Evolutionary conservation across 2,888 invertebrate genomes (phyloP).

Genomic region (Andrena haemorrhoa): DNA sequence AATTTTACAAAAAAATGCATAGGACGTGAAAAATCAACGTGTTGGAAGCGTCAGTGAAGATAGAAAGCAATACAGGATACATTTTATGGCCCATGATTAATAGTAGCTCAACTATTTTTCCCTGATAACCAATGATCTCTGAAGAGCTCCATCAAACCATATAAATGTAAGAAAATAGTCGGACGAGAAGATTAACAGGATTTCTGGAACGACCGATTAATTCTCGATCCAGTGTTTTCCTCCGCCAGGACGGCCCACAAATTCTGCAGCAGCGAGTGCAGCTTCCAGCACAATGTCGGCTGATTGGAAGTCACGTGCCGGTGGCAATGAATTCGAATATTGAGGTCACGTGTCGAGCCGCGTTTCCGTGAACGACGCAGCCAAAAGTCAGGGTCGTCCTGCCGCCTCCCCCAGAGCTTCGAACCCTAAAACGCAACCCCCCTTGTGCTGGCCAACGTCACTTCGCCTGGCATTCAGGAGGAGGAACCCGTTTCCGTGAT

Average conservation of each 20-base stretch:
- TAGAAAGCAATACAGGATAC: no score
- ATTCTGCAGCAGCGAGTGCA: conserved; percentile 57
- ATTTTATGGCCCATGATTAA: neutral
- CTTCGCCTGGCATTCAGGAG: conserved; percentile 27
- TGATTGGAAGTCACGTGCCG: conserved; percentile 83
- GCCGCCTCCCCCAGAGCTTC: conserved; percentile 30
- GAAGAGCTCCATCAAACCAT: neutral
- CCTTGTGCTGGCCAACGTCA: conserved; percentile 17
- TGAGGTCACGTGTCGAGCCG: conserved; percentile 76
- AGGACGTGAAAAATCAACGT: no score
- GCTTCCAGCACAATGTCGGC: conserved; percentile 73
- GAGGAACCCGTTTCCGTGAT: conserved; percentile 48
- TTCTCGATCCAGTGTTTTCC: conserved; percentile 11
- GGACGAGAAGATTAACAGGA: neutral
- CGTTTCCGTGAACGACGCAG: conserved; percentile 73
- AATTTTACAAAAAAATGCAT: no score
- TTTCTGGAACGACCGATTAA: conserved; percentile 40
- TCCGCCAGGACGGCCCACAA: conserved; percentile 27
- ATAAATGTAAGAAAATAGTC: neutral
- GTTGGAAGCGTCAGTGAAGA: no score
- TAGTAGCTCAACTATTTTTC: neutral
- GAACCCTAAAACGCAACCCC: conserved; percentile 37
- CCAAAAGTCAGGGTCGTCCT: conserved; percentile 64
- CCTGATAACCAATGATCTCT: neutral
- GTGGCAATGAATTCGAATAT: conserved; percentile 76